Evolutionary conservation across 2,797 vertebrate genomes (phyloP).

Genomic region (Pseudomugil tenellus): DNA sequence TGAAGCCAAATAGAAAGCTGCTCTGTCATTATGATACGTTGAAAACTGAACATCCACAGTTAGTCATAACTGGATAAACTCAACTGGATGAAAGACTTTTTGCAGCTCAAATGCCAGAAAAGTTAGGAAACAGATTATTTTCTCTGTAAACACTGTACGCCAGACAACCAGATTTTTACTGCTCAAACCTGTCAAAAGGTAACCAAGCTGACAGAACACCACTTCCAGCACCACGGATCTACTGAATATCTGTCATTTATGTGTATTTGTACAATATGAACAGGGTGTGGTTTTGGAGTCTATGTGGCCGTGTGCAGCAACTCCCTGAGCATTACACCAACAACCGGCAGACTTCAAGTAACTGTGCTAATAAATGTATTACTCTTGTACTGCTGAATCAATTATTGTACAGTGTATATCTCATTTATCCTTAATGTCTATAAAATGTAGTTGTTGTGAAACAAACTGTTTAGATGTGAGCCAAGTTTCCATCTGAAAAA

Average conservation of each 20-base stretch:
- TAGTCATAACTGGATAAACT: neutral
- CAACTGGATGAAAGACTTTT: neutral
- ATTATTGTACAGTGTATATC: neutral
- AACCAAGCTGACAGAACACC: neutral
- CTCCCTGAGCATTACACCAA: neutral
- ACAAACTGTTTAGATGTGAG: too few relatives aligned
- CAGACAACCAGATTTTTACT: too few relatives aligned
- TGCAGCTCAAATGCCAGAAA: neutral
- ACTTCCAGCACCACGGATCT: neutral
- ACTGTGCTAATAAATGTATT: neutral
- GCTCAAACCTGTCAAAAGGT: neutral
- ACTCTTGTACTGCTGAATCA: neutral
- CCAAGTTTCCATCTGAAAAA: too few relatives aligned
- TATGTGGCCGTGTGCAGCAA: neutral
- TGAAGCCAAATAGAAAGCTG: neutral
- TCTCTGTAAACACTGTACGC: neutral
- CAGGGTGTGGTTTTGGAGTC: neutral
- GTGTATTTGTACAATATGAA: neutral
- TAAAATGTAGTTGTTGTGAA: too few relatives aligned
- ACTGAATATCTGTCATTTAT: too few relatives aligned
- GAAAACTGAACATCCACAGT: neutral
- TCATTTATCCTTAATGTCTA: neutral
- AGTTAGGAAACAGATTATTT: neutral
- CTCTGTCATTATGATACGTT: neutral
- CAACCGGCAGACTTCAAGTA: neutral